These are phyloP conservation scores for Candidula unifasciata DNA, from an alignment of 2,888 invertebrate genomes.

Conservation along the genomic window DNA sequence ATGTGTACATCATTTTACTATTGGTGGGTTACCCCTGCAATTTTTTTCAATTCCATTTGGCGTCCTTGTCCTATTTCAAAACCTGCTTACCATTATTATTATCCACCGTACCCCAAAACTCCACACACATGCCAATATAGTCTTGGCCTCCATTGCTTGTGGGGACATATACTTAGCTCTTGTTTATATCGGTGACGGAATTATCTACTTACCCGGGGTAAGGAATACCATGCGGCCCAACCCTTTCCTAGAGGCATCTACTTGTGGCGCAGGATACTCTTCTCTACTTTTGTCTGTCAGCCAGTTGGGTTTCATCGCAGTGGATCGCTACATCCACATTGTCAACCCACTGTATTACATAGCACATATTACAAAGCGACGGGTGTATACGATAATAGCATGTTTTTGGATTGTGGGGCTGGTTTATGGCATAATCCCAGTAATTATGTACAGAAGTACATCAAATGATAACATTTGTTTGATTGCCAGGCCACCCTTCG, in stretches of 20 bases:
- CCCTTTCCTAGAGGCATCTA: neutral
- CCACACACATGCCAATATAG: slow-evolving; percentile 2
- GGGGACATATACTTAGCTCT: neutral
- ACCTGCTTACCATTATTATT: neutral
- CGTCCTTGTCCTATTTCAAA: neutral
- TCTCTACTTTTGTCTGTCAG: neutral
- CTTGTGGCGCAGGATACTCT: neutral
- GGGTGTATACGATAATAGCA: neutral
- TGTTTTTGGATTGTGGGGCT: neutral
- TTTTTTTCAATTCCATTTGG: neutral
- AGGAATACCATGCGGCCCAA: neutral
- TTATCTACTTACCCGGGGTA: neutral
- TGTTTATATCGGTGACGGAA: neutral
- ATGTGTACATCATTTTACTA: neutral
- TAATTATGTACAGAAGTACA: neutral
- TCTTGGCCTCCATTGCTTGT: neutral
- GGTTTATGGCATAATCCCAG: neutral
- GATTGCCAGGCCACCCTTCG: neutral
- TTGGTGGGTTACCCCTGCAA: neutral
- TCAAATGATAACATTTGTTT: neutral
- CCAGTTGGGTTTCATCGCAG: slow-evolving; percentile 13
- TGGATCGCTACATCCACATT: slow-evolving; percentile 37
- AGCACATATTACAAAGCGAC: neutral
- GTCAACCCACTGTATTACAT: slow-evolving; percentile 14
- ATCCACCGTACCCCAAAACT: slow-evolving; percentile 2